phyloP scores from a whole-genome alignment of 2,113 vertebrate genomes.

The Syngnathoides biaculeatus region DNA sequence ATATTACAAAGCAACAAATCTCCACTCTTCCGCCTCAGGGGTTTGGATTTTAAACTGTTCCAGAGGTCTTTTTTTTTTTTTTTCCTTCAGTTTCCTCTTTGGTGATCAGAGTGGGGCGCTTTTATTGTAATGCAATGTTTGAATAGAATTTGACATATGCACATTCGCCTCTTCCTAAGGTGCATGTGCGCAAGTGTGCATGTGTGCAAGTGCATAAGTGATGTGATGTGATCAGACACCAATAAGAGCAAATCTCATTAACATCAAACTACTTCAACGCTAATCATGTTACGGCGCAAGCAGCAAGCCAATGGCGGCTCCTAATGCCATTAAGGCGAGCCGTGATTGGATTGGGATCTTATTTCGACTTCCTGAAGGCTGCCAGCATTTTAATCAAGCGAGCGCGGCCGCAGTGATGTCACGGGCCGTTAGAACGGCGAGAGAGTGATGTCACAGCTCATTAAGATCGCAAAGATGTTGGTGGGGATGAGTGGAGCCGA shows the following conservation, averaged over 20 bases:
- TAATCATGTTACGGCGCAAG: slow-evolving; percentile 69
- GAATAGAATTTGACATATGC: slow-evolving; percentile 1
- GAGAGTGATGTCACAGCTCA: slow-evolving; percentile 58
- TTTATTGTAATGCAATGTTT: not conserved
- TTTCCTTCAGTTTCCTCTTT: not conserved
- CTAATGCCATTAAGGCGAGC: slow-evolving; percentile 68
- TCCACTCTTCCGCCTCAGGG: not conserved
- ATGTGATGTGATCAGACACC: slow-evolving; percentile 71
- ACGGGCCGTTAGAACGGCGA: slow-evolving; percentile 54
- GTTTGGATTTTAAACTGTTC: not conserved
- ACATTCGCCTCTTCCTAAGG: slow-evolving; percentile 3
- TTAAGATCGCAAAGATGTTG: slow-evolving; percentile 47
- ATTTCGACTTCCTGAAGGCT: slow-evolving; percentile 71
- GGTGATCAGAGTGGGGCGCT: not conserved
- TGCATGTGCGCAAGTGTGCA: not conserved
- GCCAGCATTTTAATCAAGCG: slow-evolving; percentile 71
- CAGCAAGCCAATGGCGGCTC: slow-evolving; percentile 67
- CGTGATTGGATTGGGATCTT: slow-evolving; percentile 68
- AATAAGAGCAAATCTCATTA: slow-evolving; percentile 70
- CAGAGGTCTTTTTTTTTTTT: not conserved
- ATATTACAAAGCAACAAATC: slow-evolving; percentile 3
- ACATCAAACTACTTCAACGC: slow-evolving; percentile 67
- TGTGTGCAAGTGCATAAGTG: slow-evolving; percentile 17
- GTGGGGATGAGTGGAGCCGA: slow-evolving; percentile 19
- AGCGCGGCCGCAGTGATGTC: slow-evolving; percentile 64